Evolutionary conservation across 2,888 invertebrate species (phyloP), one percentile per base, ranked within the genome.

Genomic region (Dicranocentrus wangi): DNA sequence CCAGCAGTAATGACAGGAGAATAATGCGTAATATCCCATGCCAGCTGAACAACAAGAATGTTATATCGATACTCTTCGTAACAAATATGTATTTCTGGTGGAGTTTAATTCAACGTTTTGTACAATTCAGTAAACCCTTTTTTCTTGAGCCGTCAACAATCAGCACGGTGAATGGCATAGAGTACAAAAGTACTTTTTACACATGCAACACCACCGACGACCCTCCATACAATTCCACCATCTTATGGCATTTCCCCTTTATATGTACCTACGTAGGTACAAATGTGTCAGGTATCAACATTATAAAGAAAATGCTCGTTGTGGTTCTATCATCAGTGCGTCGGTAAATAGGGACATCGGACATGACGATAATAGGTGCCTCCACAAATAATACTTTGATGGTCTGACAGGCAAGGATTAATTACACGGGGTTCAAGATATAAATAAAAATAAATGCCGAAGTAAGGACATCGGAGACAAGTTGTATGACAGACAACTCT

Each of bases 401-500:
- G 43, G 53, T 27, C 53, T 79, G 79, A 71, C 79, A 79, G 71
- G 53, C 7, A 27, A 71, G 79, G 79, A 79, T 79, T 79, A 79
- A 79, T 79, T 79, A 79, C 79, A 71, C 65, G 55, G 51, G 51
- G n/a, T 10, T 60, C 23, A 47, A 28, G 78, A 42, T 65, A 70
- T 70, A 70, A 78, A 78, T 70, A 63, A 78, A 70, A 78, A 77
- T 68, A 68, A 65, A 61, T 53, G 68, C 61, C 69, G 61, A 76
- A 58, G 60, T 68, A 43, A 55, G 51, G 66, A 66, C 28, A 47
- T 15, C 19, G 13, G 21, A 72, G 72, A 76, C 66, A 76, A 76
- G 76, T 69, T 69, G 77, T 61, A 47, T 77, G 77, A 77, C 77
- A 78, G 70, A 70, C 78, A 78, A 78, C 69, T 77, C 77, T 69